A percentile compares a stretch with the other conserved stretches of the same genome.
phyloP scores from a whole-genome alignment of 2,113 vertebrate genomes.

The Chaetodon auriga region DNA sequence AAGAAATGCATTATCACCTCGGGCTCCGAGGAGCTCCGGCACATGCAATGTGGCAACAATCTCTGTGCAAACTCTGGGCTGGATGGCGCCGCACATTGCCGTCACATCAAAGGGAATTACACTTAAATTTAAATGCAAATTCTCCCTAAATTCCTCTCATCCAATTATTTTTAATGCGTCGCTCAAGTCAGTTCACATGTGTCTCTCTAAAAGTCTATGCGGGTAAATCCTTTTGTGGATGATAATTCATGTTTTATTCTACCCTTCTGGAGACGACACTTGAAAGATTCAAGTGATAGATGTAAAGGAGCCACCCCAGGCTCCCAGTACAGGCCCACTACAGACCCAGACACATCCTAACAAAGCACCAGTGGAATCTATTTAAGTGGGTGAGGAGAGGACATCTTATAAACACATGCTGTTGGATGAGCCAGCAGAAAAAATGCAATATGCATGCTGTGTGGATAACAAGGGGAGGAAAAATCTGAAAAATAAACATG shows the following conservation, averaged over 20 bases:
- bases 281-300: slow-evolving; percentile 68
- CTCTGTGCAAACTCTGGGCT: slow-evolving; percentile 42
- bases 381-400: slow-evolving; percentile 48
- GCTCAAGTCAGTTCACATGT: slow-evolving; percentile 35
- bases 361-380: slow-evolving; percentile 53
- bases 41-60: slow-evolving; percentile 44
- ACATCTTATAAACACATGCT: slow-evolving; percentile 54
- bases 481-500: slow-evolving; percentile 39
- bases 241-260: slow-evolving; percentile 70
- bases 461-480: slow-evolving; percentile 41
- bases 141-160: slow-evolving; percentile 52
- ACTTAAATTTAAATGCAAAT: slow-evolving; percentile 62
- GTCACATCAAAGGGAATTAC: slow-evolving; percentile 61
- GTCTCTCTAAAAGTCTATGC: slow-evolving; percentile 29
- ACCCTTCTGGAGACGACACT: slow-evolving; percentile 50
- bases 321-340: slow-evolving; percentile 38
- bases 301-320: slow-evolving; percentile 43
- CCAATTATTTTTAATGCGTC: slow-evolving; percentile 71
- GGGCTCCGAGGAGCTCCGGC: slow-evolving; percentile 32
- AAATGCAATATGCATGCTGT: slow-evolving; percentile 64
- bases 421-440: slow-evolving; percentile 56
- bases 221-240: slow-evolving; percentile 51
- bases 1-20: slow-evolving; percentile 80
- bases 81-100: slow-evolving; percentile 33
- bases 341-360: slow-evolving; percentile 38